Evolutionary conservation across 2,797 vertebrate species (phyloP).

Genomic region (Todus mexicanus): DNA sequence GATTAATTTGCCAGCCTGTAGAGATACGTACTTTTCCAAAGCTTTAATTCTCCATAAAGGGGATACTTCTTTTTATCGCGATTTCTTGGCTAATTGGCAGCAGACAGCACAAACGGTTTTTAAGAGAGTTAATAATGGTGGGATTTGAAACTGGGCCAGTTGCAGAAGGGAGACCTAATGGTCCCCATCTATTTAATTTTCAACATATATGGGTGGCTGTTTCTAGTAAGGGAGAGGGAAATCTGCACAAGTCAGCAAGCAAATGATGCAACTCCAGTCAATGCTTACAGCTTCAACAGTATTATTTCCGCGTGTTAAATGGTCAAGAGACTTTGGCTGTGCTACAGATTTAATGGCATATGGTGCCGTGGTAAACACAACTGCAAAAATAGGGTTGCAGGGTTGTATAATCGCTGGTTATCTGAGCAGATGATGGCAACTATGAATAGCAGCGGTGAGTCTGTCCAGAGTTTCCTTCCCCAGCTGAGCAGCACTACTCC

Average conservation of each 20-base stretch:
- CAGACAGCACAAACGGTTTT: neutral
- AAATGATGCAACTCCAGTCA: neutral
- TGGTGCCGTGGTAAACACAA: neutral
- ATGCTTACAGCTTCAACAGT: neutral
- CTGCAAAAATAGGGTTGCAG: neutral
- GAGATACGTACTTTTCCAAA: neutral
- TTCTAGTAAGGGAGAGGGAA: neutral
- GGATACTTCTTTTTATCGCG: neutral
- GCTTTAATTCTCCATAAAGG: constrained; percentile 4
- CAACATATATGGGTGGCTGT: neutral
- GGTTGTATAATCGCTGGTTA: neutral
- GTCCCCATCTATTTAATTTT: constrained; percentile 16
- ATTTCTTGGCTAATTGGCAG: constrained; percentile 29
- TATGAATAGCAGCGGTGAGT: neutral
- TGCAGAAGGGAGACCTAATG: constrained; percentile 35
- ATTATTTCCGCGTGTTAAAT: neutral
- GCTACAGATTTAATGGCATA: neutral
- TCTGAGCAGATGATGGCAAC: neutral
- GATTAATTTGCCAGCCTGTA: neutral
- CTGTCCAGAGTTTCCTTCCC: neutral
- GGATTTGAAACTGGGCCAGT: constrained; percentile 41
- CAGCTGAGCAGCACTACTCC: neutral
- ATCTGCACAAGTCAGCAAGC: neutral
- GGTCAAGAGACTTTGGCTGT: neutral
- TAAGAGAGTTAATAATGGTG: neutral